phyloP scores from a whole-genome alignment of 2,888 invertebrate genomes.

The Loripinus fragilis region DNA sequence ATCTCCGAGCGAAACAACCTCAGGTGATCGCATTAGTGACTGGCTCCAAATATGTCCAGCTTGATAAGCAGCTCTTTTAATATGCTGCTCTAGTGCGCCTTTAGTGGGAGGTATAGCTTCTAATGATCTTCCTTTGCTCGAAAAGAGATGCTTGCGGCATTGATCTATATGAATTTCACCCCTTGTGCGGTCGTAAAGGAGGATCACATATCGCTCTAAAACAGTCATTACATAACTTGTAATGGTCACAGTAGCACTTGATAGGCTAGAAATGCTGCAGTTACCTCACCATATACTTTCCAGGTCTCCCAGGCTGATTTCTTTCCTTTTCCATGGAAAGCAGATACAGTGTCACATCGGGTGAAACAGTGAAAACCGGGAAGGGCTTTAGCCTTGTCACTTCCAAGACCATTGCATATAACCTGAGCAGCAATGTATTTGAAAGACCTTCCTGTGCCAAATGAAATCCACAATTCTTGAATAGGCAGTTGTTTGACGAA shows the following conservation, averaged over 20 bases:
- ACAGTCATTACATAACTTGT: not conserved
- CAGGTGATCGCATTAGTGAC: not conserved
- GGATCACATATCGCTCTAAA: not conserved
- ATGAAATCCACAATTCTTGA: not conserved
- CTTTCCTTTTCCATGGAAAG: conserved; percentile 26
- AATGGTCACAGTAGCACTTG: not conserved
- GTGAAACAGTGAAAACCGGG: conserved; percentile 24
- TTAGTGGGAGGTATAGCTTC: conserved; percentile 2
- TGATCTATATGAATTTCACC: not conserved
- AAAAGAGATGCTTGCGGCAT: not conserved
- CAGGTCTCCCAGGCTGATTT: conserved; percentile 24
- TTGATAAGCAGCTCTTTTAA: not conserved
- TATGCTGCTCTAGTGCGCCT: not conserved
- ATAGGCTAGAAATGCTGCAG: not conserved
- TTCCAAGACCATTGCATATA: not conserved
- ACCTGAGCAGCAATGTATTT: not conserved
- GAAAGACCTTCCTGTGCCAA: conserved; percentile 5
- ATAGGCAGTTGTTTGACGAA: not conserved
- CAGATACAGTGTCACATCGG: conserved; percentile 31
- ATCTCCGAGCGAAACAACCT: not conserved
- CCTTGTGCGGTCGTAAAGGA: conserved; percentile 14
- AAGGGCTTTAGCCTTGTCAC: not conserved
- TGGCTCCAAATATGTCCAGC: not conserved
- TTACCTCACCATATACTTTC: not conserved
- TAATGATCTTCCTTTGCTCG: conserved; percentile 2